Base-by-base conservation (phyloP, 2,888 invertebrate genomes). In the Lamproptera curius region DNA sequence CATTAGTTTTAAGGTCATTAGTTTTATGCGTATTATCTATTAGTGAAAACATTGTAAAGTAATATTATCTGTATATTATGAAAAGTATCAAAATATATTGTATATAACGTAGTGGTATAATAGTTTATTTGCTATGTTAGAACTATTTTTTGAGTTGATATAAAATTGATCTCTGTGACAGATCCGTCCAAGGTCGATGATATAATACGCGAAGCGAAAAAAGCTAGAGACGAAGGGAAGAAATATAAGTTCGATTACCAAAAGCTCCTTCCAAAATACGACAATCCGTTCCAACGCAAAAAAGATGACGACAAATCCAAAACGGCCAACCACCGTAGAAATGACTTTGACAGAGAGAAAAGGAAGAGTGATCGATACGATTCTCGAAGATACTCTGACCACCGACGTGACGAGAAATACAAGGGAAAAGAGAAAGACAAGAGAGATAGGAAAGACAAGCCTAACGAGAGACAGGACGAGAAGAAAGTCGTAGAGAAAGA, bases 201-300 rank as follows among this genome's bases (percentile, higher is more conserved):
- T 61, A 65, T 87, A 1, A 84, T 87, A 11, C 68, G 74, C 16
- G 84, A 85, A 55, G 87, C 85, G 1, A 86, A 85, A 57, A 79
- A 78, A 56, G 81, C 84, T 0, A 77, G 62, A 57, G 74, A 76
- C 1, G 85, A 83, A 52, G 87, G 87, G 1, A 83, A 59, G 57
- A 64, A 75, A 43, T 87, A 79, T 46, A 87, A 87, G 67, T 87
- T 87, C 46, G 77, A 84, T 43, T 85, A 86, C 53, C 74, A 79
- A 23, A 87, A 85, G 46, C 54, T 84, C 5, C 62, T 85, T 26
- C 87, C 87, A 0, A 76, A 76, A 36, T 87, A 87, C 43, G 83
- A 82, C 41, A 87, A 87, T 49, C 87, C 87, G 0, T 87, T 87
- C 52, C 85, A 84, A 70, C 69, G 78, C 11, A 84, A 79, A 51